phyloP scores from a whole-genome alignment of 2,888 invertebrate species.

The Eristalis arbustorum region DNA sequence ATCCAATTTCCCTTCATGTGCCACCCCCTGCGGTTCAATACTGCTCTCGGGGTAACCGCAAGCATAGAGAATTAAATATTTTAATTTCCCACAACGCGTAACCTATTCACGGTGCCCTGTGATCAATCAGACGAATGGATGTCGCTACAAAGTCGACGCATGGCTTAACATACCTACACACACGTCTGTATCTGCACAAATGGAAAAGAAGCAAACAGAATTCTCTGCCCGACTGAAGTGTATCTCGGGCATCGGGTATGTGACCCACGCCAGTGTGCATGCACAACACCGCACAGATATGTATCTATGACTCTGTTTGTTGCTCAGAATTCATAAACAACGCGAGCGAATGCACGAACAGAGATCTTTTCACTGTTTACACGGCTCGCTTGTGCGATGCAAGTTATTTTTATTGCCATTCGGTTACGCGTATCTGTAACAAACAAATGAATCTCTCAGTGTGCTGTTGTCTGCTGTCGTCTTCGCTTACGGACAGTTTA shows the following conservation, averaged over 20 bases:
- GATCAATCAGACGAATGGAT: slow-evolving; percentile 17
- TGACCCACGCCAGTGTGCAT: not conserved
- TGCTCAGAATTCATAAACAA: slow-evolving; percentile 2
- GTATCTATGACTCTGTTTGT: not conserved
- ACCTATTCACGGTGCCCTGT: not conserved
- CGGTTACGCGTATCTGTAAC: slow-evolving; percentile 1
- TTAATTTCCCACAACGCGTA: slow-evolving; percentile 1
- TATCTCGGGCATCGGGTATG: not conserved
- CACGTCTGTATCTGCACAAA: not conserved
- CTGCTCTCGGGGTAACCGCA: slow-evolving; percentile 5
- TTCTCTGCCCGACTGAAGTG: not conserved
- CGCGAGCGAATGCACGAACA: not conserved
- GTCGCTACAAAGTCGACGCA: slow-evolving; percentile 30
- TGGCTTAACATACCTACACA: not conserved
- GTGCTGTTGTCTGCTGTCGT: slow-evolving; percentile 10
- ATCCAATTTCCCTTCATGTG: not conserved
- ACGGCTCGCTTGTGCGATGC: not conserved
- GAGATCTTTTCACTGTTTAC: slow-evolving; percentile 2
- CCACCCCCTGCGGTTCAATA: not conserved
- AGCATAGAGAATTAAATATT: slow-evolving; percentile 3
- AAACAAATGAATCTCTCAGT: slow-evolving; percentile 10
- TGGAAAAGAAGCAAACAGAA: not conserved
- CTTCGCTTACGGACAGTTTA: not conserved
- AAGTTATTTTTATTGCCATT: not conserved
- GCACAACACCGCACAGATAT: not conserved